Evolutionary conservation across 1,140 invertebrate genomes (phyloP).

Genomic region (Drosophila auraria): DNA sequence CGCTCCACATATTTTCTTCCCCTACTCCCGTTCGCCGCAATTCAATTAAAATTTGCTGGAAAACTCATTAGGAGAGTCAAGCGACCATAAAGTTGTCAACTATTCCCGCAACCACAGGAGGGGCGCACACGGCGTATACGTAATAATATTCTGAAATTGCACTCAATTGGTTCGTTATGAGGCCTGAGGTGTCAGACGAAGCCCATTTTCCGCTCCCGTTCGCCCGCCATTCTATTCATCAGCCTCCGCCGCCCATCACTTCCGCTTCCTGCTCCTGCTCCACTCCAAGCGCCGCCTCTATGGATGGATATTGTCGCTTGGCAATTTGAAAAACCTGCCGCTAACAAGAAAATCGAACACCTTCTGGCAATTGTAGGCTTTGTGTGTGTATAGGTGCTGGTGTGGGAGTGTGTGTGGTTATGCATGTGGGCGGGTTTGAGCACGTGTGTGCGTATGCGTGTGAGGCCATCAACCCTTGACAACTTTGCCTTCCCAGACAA

Average conservation of each 20-base stretch:
- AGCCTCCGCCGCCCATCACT: constrained; percentile 4
- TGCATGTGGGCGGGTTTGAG: neutral
- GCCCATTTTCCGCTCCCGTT: constrained; percentile 5
- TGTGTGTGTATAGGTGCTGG: neutral
- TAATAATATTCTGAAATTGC: constrained; percentile 79
- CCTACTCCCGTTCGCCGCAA: constrained; percentile 23
- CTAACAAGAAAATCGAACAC: constrained; percentile 54
- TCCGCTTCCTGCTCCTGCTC: constrained; percentile 28
- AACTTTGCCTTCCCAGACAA: constrained; percentile 69
- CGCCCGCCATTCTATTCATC: constrained; percentile 8
- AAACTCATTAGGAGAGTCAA: constrained; percentile 70
- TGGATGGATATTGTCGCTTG: constrained; percentile 70
- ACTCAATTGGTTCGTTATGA: constrained; percentile 75
- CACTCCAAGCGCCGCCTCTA: constrained; percentile 27
- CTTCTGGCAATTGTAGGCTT: constrained; percentile 41
- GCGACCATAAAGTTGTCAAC: constrained; percentile 71
- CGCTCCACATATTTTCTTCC: constrained; percentile 7
- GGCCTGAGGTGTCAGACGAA: constrained; percentile 53
- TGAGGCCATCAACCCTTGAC: constrained; percentile 59
- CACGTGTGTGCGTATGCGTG: constrained; percentile 19
- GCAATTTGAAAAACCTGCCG: constrained; percentile 63
- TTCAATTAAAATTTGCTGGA: constrained; percentile 67
- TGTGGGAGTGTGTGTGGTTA: neutral
- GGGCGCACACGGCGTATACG: constrained; percentile 56
- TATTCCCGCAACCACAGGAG: constrained; percentile 29